Percentiles rank a stretch among this genome's conserved stretches.
Conservation (phyloP, 2,888 invertebrate genomes). For the Aporophyla nigra region DNA sequence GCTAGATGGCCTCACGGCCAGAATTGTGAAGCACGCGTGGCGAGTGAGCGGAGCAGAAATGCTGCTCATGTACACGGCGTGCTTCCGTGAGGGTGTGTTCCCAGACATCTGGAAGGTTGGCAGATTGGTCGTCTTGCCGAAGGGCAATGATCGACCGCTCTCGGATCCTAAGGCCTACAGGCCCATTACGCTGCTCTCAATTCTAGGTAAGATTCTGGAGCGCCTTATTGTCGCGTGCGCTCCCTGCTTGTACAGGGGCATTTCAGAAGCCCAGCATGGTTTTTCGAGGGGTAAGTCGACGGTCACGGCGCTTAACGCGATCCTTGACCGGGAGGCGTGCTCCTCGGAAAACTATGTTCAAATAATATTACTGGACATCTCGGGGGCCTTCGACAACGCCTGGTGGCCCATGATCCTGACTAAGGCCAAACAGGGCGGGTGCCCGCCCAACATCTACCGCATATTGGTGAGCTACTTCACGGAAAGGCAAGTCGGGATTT, state of each 20-base stretch:
- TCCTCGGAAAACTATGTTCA: constrained; percentile 37
- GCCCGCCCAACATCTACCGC: constrained; percentile 52
- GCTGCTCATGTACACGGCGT: no score
- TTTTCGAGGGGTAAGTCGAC: no score
- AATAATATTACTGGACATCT: constrained; percentile 66
- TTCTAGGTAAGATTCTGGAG: constrained; percentile 70
- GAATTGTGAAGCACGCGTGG: no score
- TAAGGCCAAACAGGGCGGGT: constrained; percentile 42
- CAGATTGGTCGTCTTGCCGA: constrained; percentile 57
- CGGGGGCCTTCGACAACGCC: constrained; percentile 70
- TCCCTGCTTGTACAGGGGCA: constrained; percentile 2
- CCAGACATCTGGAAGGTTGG: constrained; percentile 65
- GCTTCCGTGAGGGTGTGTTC: constrained; percentile 33
- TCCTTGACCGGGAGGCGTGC: background rate
- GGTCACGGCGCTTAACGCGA: no score
- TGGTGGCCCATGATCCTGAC: constrained; percentile 73
- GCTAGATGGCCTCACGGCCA: background rate
- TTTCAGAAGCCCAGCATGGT: constrained; percentile 61
- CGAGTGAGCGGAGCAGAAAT: no score
- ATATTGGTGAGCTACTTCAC: no score
- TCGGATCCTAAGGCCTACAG: no score
- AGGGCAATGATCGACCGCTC: constrained; percentile 61
- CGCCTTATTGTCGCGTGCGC: constrained; percentile 57
- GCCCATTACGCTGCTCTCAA: background rate
- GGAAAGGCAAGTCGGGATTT: no score